Evolutionary conservation across 2,113 vertebrate genomes (phyloP), one percentile per base, ranked within the genome.

Genomic region (Zosterops borbonicus): DNA sequence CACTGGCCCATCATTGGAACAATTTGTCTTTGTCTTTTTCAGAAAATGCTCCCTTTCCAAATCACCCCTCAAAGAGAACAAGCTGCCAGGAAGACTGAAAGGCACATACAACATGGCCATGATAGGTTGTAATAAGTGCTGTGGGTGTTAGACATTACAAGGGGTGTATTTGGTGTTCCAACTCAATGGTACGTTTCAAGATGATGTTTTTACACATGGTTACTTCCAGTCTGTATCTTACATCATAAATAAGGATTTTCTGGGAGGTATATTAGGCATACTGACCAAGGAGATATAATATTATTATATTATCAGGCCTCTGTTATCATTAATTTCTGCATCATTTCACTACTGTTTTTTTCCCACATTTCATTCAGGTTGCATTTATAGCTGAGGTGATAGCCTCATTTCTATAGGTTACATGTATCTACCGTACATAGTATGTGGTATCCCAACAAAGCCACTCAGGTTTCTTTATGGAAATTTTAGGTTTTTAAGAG

Each of bases 11-110:
- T 74, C 63, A 83, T 2, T 94, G 78, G 62, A 94, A 76, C 65
- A 91, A 91, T 95, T 93, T 83, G 75, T 92, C 58, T 29, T 60
- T 89, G 71, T 91, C 67, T 59, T 94, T 94, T 94, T 83, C 35
- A 62, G 55, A 91, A 94, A 93, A 73, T 0, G 2, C 13, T 91
- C 59, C 33, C 20, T 83, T 87, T 93, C 46, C 90, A 93, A 96
- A 91, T 73, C 71, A 83, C 68, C 39, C 50, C 27, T 94, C 47
- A 85, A 88, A 91, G 4, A 83, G 84, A 91, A 83, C 42, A 74
- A 85, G 50, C 55, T 94, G 82, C 87, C 83, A 90, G 82, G 87
- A 89, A 85, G 63, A 90, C 55, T 33, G 47, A 93, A 94, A 92
- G 59, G 82, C 52, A 63, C 56, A 86, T 24, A 56, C 35, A 74